phyloP scores from a whole-genome alignment of 2,888 invertebrate genomes.

The Drosophila yooni region DNA sequence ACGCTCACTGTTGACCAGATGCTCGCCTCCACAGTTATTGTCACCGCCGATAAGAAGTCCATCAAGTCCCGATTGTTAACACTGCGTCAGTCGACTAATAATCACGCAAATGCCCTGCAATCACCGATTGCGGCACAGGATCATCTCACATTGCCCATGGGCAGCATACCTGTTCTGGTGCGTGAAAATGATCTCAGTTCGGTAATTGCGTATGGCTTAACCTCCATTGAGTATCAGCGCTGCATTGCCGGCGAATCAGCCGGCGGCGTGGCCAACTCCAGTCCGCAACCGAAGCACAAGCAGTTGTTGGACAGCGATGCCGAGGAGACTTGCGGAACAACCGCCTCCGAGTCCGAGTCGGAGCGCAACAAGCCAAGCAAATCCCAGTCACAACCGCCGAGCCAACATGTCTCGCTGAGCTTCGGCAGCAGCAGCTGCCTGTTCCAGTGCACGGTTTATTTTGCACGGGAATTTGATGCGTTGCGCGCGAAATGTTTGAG shows the following conservation, averaged over 20 bases:
- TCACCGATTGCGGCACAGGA: conserved; percentile 89
- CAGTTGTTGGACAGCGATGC: conserved; percentile 80
- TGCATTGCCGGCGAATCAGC: conserved; percentile 80
- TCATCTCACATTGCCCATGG: conserved; percentile 89
- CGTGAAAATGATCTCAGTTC: conserved; percentile 93
- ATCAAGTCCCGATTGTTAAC: conserved; percentile 89
- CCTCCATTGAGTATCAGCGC: conserved; percentile 89
- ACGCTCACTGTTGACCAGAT: conserved; percentile 67
- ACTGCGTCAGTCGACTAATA: conserved; percentile 88
- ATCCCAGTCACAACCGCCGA: conserved; percentile 57
- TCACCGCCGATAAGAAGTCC: conserved; percentile 86
- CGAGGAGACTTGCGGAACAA: conserved; percentile 66
- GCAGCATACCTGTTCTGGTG: conserved; percentile 89
- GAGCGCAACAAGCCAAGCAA: conserved; percentile 59
- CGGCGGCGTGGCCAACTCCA: conserved; percentile 56
- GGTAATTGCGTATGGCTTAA: conserved; percentile 93
- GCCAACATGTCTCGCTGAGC: conserved; percentile 86
- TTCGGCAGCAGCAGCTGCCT: conserved; percentile 90
- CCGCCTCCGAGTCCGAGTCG: conserved; percentile 36
- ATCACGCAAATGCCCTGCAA: conserved; percentile 85
- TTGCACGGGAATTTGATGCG: conserved; percentile 95
- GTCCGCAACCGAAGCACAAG: conserved; percentile 83
- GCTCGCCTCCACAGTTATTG: conserved; percentile 52
- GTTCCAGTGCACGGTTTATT: conserved; percentile 95
- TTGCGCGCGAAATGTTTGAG: conserved; percentile 87